phyloP scores from a whole-genome alignment of 2,888 invertebrate genomes.

The Hydrotaea diabolus region DNA sequence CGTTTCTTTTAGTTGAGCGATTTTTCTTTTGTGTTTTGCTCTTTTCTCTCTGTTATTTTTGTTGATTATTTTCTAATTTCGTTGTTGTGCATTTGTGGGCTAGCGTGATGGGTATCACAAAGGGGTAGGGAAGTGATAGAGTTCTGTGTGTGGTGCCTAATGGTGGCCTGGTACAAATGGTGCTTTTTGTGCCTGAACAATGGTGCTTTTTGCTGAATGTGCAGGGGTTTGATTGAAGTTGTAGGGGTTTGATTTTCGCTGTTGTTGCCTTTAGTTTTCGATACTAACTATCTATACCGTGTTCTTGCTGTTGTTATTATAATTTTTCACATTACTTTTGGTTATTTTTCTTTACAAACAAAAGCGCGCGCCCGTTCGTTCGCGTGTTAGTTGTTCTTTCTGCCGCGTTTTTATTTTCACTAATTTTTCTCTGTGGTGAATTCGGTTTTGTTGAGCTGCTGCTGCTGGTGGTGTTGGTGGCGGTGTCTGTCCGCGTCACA shows the following conservation, averaged over 20 bases:
- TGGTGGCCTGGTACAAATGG: slow-evolving; percentile 55
- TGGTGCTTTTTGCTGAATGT: slow-evolving; percentile 27
- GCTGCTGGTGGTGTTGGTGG: too few species aligned
- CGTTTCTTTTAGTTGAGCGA: slow-evolving; percentile 5
- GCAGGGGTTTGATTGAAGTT: neutral
- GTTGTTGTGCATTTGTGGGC: neutral
- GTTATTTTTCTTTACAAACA: neutral
- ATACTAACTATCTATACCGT: neutral
- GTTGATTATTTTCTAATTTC: neutral
- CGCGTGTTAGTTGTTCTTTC: slow-evolving; percentile 17
- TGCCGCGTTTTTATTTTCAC: slow-evolving; percentile 25
- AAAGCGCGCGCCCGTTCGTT: slow-evolving; percentile 8
- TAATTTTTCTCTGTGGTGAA: slow-evolving; percentile 12
- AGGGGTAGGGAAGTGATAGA: slow-evolving; percentile 31
- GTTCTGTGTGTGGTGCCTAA: slow-evolving; percentile 52
- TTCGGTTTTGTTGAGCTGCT: slow-evolving; percentile 41
- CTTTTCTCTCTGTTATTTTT: neutral
- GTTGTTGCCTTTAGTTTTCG: neutral
- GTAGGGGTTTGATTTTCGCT: neutral
- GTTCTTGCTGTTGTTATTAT: slow-evolving; percentile 39
- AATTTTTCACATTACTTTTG: slow-evolving; percentile 22
- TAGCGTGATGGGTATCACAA: too few species aligned
- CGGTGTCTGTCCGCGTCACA: neutral
- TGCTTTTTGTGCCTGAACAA: too few species aligned
- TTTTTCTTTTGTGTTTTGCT: slow-evolving; percentile 14